phyloP scores from a whole-genome alignment of 1,140 invertebrate genomes.

The Agrilus planipennis region DNA sequence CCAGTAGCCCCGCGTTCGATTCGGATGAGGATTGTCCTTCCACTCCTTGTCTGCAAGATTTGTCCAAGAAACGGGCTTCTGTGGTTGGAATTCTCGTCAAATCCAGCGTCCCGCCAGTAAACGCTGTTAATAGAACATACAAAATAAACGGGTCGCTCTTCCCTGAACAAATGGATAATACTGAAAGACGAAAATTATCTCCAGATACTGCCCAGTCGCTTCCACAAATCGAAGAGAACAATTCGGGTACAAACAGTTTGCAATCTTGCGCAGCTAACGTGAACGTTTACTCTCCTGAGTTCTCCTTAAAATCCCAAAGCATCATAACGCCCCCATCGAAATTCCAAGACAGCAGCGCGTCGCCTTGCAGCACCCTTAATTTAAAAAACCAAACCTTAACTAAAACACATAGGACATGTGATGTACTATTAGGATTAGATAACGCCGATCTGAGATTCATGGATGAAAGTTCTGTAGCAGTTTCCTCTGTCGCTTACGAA shows the following conservation, averaged over 20 bases:
- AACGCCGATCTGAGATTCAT: slow-evolving; percentile 72
- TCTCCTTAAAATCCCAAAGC: slow-evolving; percentile 23
- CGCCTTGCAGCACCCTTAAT: slow-evolving; percentile 35
- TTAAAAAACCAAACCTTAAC: slow-evolving; percentile 39
- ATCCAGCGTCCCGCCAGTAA: slow-evolving; percentile 42
- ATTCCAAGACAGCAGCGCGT: slow-evolving; percentile 33
- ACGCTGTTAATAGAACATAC: slow-evolving; percentile 43
- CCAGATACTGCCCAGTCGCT: slow-evolving; percentile 36
- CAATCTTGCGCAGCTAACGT: neutral
- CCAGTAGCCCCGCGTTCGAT: slow-evolving; percentile 89
- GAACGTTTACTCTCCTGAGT: slow-evolving; percentile 12
- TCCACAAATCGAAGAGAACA: slow-evolving; percentile 55
- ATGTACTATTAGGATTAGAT: slow-evolving; percentile 64
- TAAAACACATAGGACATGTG: no score
- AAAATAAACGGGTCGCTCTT: slow-evolving; percentile 44
- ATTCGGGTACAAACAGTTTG: slow-evolving; percentile 20
- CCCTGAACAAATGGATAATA: slow-evolving; percentile 31
- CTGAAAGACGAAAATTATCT: slow-evolving; percentile 28
- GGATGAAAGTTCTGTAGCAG: slow-evolving; percentile 79
- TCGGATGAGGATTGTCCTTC: slow-evolving; percentile 78
- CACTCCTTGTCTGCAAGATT: slow-evolving; percentile 21
- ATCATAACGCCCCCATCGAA: slow-evolving; percentile 45
- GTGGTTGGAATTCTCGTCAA: slow-evolving; percentile 51
- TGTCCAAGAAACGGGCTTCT: slow-evolving; percentile 41
- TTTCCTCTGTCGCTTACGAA: slow-evolving; percentile 59